These are phyloP conservation scores for Schizopygopsis pylzovi DNA, from an alignment of 2,797 vertebrate genomes.

Conservation along the genomic window DNA sequence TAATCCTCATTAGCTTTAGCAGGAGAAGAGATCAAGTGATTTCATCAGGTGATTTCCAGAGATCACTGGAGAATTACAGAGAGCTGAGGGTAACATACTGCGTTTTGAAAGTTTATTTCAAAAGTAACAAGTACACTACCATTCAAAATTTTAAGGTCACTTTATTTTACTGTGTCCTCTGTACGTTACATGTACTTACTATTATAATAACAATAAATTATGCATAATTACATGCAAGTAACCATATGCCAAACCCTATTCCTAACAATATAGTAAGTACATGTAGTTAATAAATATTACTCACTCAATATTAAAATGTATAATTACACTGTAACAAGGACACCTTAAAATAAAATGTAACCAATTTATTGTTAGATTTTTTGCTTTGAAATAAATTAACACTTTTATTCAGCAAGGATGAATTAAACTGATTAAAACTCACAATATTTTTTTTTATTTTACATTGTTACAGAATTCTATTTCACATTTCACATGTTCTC, in stretches of 20 bases:
- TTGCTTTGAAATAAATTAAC: background rate
- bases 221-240: background rate
- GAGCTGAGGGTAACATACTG: too few relatives aligned
- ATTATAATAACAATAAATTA: background rate
- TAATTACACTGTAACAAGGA: background rate
- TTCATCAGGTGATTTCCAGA: slow-evolving; percentile 7
- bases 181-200: background rate
- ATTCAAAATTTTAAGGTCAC: background rate
- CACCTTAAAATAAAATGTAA: too few relatives aligned
- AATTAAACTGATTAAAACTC: background rate
- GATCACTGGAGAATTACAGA: background rate
- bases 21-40: background rate
- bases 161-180: too few relatives aligned
- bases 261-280: background rate
- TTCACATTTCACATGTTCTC: background rate
- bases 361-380: background rate
- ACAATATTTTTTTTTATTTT: too few relatives aligned
- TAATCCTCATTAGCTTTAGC: slow-evolving; percentile 18
- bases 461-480: background rate
- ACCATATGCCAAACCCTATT: background rate
- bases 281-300: background rate
- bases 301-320: background rate
- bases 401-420: background rate
- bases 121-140: background rate
- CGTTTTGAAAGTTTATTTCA: background rate